phyloP scores from a whole-genome alignment of 2,113 vertebrate species.

The Willisornis vidua region DNA sequence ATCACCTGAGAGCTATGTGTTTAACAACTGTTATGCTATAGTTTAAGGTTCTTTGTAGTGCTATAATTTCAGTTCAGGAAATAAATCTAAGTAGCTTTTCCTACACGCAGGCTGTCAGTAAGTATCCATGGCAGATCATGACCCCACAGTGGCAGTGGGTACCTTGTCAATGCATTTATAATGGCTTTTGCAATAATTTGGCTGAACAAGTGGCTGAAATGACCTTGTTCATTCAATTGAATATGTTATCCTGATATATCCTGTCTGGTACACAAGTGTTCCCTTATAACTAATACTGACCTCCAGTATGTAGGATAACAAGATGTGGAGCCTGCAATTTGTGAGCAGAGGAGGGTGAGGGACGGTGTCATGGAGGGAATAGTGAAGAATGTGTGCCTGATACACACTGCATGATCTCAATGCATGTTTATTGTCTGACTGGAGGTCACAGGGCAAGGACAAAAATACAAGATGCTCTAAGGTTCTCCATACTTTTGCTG shows the following conservation, averaged over 20 bases:
- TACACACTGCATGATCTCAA: neutral
- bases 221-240: constrained; percentile 7
- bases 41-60: neutral
- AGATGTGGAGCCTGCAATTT: neutral
- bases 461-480: neutral
- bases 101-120: neutral
- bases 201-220: neutral
- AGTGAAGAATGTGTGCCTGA: neutral
- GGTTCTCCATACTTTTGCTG: neutral
- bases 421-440: fast-evolving
- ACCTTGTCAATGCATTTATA: constrained; percentile 25
- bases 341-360: neutral
- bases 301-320: neutral
- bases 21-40: neutral
- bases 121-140: neutral
- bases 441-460: neutral
- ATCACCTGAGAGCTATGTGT: neutral
- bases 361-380: neutral
- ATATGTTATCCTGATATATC: neutral
- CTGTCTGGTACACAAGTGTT: neutral
- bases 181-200: neutral
- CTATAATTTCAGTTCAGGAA: neutral
- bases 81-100: neutral
- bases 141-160: neutral
- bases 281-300: neutral